Evolutionary conservation across 2,797 vertebrate species (phyloP).

Genomic region (Coregonus ussuriensis): DNA sequence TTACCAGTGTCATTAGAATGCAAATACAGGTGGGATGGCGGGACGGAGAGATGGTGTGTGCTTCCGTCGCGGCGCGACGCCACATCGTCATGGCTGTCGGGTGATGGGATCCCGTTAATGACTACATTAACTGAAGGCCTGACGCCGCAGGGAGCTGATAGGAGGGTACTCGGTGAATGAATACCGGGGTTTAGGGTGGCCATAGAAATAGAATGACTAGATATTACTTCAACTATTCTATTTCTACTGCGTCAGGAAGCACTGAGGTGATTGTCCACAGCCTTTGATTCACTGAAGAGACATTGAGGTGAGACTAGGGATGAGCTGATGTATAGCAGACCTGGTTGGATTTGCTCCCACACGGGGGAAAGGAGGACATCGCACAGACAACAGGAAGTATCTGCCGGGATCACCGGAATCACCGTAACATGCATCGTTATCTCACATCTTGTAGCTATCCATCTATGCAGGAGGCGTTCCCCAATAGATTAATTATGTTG

Average conservation of each 20-base stretch:
- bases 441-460: background rate
- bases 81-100: constrained; percentile 37
- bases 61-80: constrained; percentile 35
- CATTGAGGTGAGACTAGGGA: background rate
- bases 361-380: background rate
- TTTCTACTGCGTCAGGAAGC: no score
- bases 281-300: constrained; percentile 38
- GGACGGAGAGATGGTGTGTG: constrained; percentile 24
- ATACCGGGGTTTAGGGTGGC: constrained; percentile 31
- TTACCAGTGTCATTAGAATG: constrained; percentile 60
- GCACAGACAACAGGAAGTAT: background rate
- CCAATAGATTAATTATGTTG: background rate
- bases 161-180: constrained; percentile 13
- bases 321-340: background rate
- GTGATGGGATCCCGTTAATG: constrained; percentile 66
- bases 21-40: constrained; percentile 49
- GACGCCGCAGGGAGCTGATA: constrained; percentile 55
- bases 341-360: background rate
- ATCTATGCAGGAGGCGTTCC: background rate
- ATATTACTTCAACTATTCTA: no score
- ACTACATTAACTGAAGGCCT: constrained; percentile 65
- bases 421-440: background rate
- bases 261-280: constrained; percentile 8
- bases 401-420: background rate
- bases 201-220: constrained; percentile 21